These are phyloP conservation scores for Novumbra hubbsi DNA, from an alignment of 2,797 vertebrate species.

Conservation along the genomic window DNA sequence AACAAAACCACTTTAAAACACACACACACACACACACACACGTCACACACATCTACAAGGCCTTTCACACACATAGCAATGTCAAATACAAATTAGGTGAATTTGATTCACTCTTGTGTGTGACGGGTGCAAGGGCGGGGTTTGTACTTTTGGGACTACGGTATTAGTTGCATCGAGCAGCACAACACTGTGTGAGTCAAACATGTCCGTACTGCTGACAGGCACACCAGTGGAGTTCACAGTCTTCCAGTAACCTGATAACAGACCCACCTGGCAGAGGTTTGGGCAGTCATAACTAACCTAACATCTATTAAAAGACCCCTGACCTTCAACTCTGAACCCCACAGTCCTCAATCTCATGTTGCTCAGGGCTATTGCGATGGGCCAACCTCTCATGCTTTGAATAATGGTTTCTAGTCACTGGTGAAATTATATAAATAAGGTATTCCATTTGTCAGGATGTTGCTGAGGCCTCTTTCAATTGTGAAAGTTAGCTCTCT, in stretches of 20 bases:
- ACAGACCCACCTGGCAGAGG: background rate
- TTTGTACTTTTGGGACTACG: background rate
- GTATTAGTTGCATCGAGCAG: background rate
- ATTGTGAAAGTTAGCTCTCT: background rate
- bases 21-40: background rate
- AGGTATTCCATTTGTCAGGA: background rate
- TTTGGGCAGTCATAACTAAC: background rate
- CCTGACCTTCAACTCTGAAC: conserved; percentile 1
- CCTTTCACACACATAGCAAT: background rate
- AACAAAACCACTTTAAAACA: background rate
- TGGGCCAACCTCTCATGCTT: too few relatives aligned
- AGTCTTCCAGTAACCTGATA: too few relatives aligned
- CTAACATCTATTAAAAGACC: background rate
- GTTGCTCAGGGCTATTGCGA: background rate
- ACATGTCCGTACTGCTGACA: background rate
- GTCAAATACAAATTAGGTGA: background rate
- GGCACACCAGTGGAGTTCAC: background rate
- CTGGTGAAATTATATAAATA: background rate
- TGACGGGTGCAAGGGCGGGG: background rate
- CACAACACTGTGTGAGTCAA: background rate
- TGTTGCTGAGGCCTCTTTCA: background rate
- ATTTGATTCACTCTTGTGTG: background rate
- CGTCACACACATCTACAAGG: background rate
- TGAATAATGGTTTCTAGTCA: too few relatives aligned
- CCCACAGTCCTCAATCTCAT: background rate